phyloP scores from a whole-genome alignment of 2,888 invertebrate species.

The Flexamia atlantica region DNA sequence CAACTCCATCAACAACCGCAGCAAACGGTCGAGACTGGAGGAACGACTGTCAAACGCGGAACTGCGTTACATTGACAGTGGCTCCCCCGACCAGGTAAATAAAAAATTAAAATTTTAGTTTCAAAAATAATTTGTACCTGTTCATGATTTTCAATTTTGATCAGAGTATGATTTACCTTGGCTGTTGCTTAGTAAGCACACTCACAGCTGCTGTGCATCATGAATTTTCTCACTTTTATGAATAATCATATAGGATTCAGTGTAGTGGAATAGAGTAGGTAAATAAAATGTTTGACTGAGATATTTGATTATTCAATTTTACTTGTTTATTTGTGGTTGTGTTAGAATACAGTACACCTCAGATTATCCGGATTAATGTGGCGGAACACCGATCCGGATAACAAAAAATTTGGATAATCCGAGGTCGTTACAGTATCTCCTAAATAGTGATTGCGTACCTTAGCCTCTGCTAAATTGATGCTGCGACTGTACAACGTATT shows the following conservation, averaged over 20 bases:
- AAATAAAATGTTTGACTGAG: too few species aligned
- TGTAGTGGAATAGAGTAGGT: too few species aligned
- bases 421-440: too few species aligned
- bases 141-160: neutral
- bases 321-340: too few species aligned
- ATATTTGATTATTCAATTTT: too few species aligned
- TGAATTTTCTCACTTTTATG: neutral
- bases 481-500: too few species aligned
- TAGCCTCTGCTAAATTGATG: too few species aligned
- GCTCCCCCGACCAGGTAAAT: constrained; percentile 78
- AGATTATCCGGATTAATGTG: too few species aligned
- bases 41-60: constrained; percentile 83
- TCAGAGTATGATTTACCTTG: neutral
- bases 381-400: too few species aligned
- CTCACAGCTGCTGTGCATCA: constrained; percentile 25
- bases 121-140: neutral
- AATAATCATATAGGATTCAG: neutral
- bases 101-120: neutral
- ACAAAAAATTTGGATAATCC: too few species aligned
- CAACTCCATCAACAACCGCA: constrained; percentile 56
- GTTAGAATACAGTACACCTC: too few species aligned
- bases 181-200: constrained; percentile 6
- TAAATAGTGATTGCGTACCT: too few species aligned
- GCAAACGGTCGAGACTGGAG: constrained; percentile 84
- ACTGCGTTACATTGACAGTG: constrained; percentile 90